Base-by-base conservation (phyloP, 2,797 vertebrate genomes). In the Salarias fasciatus region DNA sequence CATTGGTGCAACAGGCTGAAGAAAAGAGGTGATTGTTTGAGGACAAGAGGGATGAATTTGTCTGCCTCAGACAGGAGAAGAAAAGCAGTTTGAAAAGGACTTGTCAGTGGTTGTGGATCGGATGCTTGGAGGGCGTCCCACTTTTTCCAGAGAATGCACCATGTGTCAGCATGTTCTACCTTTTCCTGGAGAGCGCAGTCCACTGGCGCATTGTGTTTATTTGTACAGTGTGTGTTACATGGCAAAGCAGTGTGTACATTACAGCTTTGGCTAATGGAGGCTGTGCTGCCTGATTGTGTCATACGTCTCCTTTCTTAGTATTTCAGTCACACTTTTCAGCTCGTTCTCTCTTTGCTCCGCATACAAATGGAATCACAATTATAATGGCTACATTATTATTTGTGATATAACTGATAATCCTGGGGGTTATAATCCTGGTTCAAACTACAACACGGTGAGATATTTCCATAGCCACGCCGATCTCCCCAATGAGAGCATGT, bases 1-100 rank as follows among this genome's bases (percentile, higher is more conserved):
- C 80, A 88, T 75, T 77, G 82, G 76, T 52, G 82, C 74, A 83
- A 69, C 67, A 47, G 60, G 75, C 75, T 62, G 75, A 86, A 91
- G 85, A 91, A 92, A 92, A 91, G 88, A 84, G 77, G 59, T 40
- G 79, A 92, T 93, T 93, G 92, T 93, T 89, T 75, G 36, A 31
- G 84, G 86, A 90, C 87, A 85, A 89, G 88, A 86, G 83, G 83
- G 83, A 87, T 91, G 88, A 92, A 92, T 92, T 92, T 91, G 90
- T 91, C 85, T 79, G 84, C 80, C 54, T 81, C 68, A 73, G 82
- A 89, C 84, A 80, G 79, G 75, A 76, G 82, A 88, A 90, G 87
- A 88, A 90, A 91, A 72, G 75, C 80, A 43, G 73, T 80, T 85
- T 91, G 84, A 90, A 91, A 91, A 78, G 77, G 67, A 81, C 73